A percentile compares a stretch with the other conserved stretches of the same genome.
These are phyloP conservation scores for Manacus vitellinus DNA, from an alignment of 2,113 vertebrate species.

Conservation along the genomic window DNA sequence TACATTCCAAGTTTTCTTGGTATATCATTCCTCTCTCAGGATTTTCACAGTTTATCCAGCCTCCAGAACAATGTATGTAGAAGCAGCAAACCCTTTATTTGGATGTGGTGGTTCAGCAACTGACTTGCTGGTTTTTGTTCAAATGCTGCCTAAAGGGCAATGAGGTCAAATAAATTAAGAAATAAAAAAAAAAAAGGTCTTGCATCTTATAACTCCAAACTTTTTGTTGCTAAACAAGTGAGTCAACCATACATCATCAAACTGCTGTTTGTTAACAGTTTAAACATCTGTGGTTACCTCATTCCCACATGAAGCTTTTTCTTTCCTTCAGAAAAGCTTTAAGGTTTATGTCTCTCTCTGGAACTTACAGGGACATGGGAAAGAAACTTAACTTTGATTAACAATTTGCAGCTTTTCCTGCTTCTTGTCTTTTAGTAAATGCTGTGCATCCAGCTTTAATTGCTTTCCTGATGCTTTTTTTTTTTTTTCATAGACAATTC, in stretches of 20 bases:
- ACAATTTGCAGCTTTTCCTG: background rate
- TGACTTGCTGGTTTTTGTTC: background rate
- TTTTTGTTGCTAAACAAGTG: background rate
- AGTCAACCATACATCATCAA: background rate
- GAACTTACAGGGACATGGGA: background rate
- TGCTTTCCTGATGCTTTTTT: background rate
- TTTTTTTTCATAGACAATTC: background rate
- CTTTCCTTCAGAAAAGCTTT: background rate
- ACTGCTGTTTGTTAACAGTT: background rate
- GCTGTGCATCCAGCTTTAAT: background rate
- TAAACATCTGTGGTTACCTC: background rate
- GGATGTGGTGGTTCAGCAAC: background rate
- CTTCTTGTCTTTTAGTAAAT: background rate
- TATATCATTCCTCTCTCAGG: background rate
- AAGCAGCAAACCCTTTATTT: background rate
- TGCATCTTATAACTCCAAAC: background rate
- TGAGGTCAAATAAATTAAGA: background rate
- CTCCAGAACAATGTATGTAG: background rate
- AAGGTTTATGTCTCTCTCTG: background rate
- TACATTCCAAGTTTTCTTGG: background rate
- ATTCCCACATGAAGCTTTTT: background rate
- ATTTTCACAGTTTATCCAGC: background rate
- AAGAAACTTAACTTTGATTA: background rate
- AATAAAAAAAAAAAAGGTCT: background rate
- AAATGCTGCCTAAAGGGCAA: background rate